Conservation (phyloP, 2,888 invertebrate genomes). For the Xylota segnis region DNA sequence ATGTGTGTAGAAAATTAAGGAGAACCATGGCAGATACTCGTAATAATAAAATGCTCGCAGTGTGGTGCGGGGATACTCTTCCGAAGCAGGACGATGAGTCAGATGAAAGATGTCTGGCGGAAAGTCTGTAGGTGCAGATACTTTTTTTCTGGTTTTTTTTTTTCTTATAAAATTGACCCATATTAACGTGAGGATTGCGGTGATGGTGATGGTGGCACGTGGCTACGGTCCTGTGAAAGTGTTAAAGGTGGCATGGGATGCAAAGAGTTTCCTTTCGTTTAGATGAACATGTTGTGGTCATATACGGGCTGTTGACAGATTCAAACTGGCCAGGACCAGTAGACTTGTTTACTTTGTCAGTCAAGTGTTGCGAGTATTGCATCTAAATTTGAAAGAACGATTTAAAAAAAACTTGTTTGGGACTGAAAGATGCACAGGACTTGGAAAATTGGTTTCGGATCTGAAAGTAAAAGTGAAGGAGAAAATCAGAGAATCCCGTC, state of each 20-base stretch:
- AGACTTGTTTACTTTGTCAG: too few relatives aligned
- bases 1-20: constrained; percentile 70
- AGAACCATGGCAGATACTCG: constrained; percentile 57
- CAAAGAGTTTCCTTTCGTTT: constrained; percentile 16
- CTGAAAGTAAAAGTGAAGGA: too few relatives aligned
- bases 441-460: too few relatives aligned
- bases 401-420: too few relatives aligned
- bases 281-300: neutral
- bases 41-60: constrained; percentile 49
- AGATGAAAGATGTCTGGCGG: constrained; percentile 43
- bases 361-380: too few relatives aligned
- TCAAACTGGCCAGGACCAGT: neutral
- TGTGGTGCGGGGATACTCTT: neutral
- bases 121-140: neutral
- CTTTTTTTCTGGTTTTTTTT: neutral
- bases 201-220: neutral
- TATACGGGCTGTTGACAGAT: neutral
- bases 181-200: constrained; percentile 27
- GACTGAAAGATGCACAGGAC: too few relatives aligned
- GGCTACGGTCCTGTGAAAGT: neutral
- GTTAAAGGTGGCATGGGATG: constrained; percentile 18
- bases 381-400: too few relatives aligned
- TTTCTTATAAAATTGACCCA: constrained; percentile 53
- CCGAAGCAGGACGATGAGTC: constrained; percentile 53
- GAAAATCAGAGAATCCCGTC: too few relatives aligned